Conservation (phyloP, 1,140 invertebrate genomes). For the Drosophila suzukii region DNA sequence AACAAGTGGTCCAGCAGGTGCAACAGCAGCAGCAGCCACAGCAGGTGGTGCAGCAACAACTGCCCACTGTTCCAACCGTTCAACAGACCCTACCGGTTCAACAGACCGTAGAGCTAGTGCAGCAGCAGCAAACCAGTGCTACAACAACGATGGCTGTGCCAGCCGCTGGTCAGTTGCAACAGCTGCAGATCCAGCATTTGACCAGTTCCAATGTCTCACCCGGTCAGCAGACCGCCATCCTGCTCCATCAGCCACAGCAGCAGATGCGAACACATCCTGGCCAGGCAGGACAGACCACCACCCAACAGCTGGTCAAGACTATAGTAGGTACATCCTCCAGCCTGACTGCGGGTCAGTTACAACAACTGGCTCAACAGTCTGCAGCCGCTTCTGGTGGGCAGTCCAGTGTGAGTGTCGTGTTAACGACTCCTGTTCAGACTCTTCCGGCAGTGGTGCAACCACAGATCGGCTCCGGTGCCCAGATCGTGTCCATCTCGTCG, state of each 20-base stretch:
- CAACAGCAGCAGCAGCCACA: conserved; percentile 40
- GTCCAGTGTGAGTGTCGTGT: conserved; percentile 79
- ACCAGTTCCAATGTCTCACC: conserved; percentile 50
- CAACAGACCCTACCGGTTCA: conserved; percentile 37
- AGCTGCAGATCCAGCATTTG: conserved; percentile 71
- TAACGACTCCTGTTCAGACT: conserved; percentile 76
- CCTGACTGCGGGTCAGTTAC: conserved; percentile 69
- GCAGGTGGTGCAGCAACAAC: conserved; percentile 57
- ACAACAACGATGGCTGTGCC: conserved; percentile 61
- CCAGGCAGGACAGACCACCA: conserved; percentile 35
- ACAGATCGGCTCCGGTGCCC: conserved; percentile 61
- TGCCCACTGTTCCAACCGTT: conserved; percentile 25
- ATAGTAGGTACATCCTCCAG: conserved; percentile 71
- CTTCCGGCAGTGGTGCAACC: conserved; percentile 70
- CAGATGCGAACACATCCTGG: conserved; percentile 50
- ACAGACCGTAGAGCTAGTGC: conserved; percentile 58
- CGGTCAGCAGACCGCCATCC: conserved; percentile 68
- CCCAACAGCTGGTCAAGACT: conserved; percentile 79
- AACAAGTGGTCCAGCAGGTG: conserved; percentile 27
- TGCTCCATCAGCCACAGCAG: conserved; percentile 67
- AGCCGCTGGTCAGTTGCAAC: conserved; percentile 54
- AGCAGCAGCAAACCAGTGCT: conserved; percentile 41
- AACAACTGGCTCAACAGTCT: conserved; percentile 73
- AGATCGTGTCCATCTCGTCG: conserved; percentile 82
- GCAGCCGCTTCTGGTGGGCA: conserved; percentile 41